A percentile compares a stretch with the other conserved stretches of the same genome.
Evolutionary conservation across 2,113 vertebrate genomes (phyloP).

Genomic region (Tragelaphus buxtoni): DNA sequence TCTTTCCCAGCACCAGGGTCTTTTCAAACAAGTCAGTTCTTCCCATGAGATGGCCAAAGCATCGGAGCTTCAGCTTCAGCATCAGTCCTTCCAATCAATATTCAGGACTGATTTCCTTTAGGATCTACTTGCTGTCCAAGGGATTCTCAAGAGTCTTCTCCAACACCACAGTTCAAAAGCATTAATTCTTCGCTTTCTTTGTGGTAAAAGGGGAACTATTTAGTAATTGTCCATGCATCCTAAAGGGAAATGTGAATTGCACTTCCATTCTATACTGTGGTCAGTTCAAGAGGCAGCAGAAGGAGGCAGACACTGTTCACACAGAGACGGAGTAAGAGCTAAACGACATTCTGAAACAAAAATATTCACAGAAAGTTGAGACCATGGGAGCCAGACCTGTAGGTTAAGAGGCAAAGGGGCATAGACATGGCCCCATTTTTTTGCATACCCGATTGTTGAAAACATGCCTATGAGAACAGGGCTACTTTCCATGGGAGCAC

Average conservation of each 20-base stretch:
- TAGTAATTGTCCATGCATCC: not conserved
- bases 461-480: too few relatives aligned
- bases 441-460: not conserved
- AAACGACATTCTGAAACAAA: not conserved
- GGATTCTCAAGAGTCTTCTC: not conserved
- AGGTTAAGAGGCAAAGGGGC: not conserved
- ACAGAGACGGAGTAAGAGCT: not conserved
- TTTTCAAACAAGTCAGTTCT: not conserved
- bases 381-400: not conserved
- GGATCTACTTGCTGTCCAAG: not conserved
- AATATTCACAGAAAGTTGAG: not conserved
- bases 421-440: not conserved
- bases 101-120: not conserved
- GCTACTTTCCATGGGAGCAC: accelerated
- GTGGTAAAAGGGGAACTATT: not conserved
- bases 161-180: not conserved
- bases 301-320: not conserved
- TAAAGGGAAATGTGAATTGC: not conserved
- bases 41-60: not conserved
- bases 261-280: not conserved
- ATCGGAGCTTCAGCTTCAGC: not conserved
- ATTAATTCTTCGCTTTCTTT: not conserved
- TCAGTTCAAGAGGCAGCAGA: not conserved
- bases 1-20: not conserved
- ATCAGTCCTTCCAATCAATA: not conserved